Conservation (phyloP, 2,113 vertebrate genomes). For the Misgurnus mizolepis region DNA sequence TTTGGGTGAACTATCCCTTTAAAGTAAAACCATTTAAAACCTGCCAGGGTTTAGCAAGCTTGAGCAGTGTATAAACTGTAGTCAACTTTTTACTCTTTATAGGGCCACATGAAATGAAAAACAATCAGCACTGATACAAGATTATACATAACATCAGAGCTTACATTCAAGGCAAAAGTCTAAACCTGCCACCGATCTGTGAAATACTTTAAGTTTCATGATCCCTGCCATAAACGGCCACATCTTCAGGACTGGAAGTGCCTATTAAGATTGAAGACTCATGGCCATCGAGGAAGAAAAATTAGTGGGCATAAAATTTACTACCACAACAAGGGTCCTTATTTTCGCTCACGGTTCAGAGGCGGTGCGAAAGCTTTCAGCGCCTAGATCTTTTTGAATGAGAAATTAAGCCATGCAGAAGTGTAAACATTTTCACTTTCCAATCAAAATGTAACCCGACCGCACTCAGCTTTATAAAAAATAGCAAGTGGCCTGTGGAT, state of each 20-base stretch:
- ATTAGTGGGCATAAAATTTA: conserved; percentile 48
- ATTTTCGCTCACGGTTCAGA: conserved; percentile 41
- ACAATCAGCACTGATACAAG: conserved; percentile 48
- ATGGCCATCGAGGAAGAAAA: conserved; percentile 39
- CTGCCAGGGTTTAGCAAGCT: conserved; percentile 10
- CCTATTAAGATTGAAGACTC: conserved; percentile 48
- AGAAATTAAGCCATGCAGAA: conserved; percentile 41
- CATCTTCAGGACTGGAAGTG: conserved; percentile 11
- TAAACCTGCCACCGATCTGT: conserved; percentile 40
- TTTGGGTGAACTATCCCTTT: too few species aligned
- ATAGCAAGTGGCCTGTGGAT: conserved; percentile 34
- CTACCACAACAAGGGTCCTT: conserved; percentile 30
- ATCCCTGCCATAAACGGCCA: conserved; percentile 45
- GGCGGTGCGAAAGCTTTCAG: conserved; percentile 33
- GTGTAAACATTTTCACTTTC: conserved; percentile 54
- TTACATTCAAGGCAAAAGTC: conserved; percentile 39
- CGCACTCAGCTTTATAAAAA: conserved; percentile 56
- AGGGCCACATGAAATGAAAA: conserved; percentile 39
- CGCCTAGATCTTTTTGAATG: conserved; percentile 38
- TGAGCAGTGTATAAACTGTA: background rate
- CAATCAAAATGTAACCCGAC: conserved; percentile 54
- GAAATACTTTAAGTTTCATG: conserved; percentile 57
- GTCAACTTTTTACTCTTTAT: conserved; percentile 16
- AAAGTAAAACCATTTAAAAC: background rate
- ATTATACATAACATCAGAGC: conserved; percentile 45